A percentile compares a stretch with the other conserved stretches of the same genome.
Conservation (phyloP, 2,113 vertebrate genomes). For the Myrmophylax atrothorax region DNA sequence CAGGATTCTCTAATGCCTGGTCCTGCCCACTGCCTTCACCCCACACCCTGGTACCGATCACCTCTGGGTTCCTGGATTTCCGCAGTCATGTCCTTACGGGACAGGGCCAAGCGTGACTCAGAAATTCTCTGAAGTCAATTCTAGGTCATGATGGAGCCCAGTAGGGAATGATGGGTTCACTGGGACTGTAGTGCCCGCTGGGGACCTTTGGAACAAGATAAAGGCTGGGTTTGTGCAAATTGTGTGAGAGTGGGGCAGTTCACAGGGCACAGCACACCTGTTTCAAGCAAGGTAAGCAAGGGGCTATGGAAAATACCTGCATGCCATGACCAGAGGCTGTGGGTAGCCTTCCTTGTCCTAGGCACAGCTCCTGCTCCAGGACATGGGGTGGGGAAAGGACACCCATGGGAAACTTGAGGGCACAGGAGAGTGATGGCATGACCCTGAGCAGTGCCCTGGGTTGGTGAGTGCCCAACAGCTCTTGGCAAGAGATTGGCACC, state of each 20-base stretch:
- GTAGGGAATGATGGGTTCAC: neutral
- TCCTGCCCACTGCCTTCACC: neutral
- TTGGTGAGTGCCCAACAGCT: neutral
- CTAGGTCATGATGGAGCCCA: neutral
- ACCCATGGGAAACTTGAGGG: fast-evolving
- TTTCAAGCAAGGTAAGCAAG: constrained; percentile 12
- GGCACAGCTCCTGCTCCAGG: neutral
- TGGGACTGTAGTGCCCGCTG: neutral
- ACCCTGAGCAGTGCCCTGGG: neutral
- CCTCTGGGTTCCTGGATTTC: neutral
- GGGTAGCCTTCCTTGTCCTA: neutral
- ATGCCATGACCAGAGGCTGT: fast-evolving
- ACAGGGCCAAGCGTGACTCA: neutral
- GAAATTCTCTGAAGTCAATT: neutral
- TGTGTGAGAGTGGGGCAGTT: neutral
- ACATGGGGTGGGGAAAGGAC: fast-evolving
- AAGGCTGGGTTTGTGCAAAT: neutral
- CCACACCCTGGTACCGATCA: neutral
- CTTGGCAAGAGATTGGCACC: neutral
- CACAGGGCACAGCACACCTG: neutral
- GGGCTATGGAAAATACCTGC: neutral
- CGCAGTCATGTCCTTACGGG: neutral
- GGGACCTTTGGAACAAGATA: constrained; percentile 68
- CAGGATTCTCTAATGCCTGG: neutral
- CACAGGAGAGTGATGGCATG: neutral